phyloP scores from a whole-genome alignment of 1,140 invertebrate species.

The Drosophila repletoides region DNA sequence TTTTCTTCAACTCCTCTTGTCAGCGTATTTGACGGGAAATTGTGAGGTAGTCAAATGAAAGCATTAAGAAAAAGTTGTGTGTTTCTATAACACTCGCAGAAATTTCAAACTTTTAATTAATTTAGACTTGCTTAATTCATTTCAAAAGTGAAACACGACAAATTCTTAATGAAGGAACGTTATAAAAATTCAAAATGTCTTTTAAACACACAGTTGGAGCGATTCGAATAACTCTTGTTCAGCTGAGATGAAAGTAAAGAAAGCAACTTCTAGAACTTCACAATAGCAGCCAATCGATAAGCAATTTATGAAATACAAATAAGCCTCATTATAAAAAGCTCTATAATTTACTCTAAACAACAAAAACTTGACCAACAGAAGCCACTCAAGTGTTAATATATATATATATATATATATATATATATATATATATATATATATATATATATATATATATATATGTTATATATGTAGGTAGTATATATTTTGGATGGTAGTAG shows the following conservation, averaged over 20 bases:
- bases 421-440: background rate
- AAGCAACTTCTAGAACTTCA: background rate
- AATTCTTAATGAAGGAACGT: background rate
- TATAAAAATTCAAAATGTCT: slow-evolving; percentile 13
- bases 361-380: slow-evolving; percentile 9
- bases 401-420: background rate
- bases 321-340: background rate
- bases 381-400: slow-evolving; percentile 25
- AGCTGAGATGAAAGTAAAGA: slow-evolving; percentile 6
- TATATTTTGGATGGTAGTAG: background rate
- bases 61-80: slow-evolving; percentile 35
- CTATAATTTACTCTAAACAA: background rate
- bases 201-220: background rate
- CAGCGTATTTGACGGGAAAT: slow-evolving; percentile 43
- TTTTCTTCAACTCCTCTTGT: slow-evolving; percentile 14
- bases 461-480: background rate
- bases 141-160: background rate
- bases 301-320: slow-evolving; percentile 25
- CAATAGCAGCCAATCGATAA: slow-evolving; percentile 14
- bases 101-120: slow-evolving; percentile 57
- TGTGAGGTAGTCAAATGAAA: slow-evolving; percentile 20
- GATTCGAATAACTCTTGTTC: background rate
- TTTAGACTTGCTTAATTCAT: slow-evolving; percentile 46
- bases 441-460: background rate
- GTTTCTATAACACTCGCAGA: slow-evolving; percentile 2